Base-by-base conservation (phyloP, 2,797 vertebrate genomes). In the Helicolenus hilgendorfi region DNA sequence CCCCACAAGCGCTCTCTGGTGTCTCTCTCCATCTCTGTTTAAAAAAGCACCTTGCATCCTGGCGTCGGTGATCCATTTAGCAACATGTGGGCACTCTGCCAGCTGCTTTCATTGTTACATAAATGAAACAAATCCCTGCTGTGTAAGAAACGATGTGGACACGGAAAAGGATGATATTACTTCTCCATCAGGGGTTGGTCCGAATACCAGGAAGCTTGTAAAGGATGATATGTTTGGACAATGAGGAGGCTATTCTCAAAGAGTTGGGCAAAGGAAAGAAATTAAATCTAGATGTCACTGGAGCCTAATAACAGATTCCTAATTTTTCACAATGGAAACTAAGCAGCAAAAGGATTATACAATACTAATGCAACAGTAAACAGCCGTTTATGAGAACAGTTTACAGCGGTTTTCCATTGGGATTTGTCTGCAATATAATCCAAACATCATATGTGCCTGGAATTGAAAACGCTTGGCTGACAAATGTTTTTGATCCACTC, bases 41-140 rank as follows among this genome's bases (percentile, higher is more conserved):
- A 79, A 93, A 92, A 59, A 89, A 92, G 83, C 91, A 94, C 94
- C 93, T 94, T 95, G 85, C 90, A 94, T 93, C 79, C 90, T 94
- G 85, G 91, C 79, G 33, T 82, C 38, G 29, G 77, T 84, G 80
- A 94, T 96, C 86, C 89, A 95, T 95, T 96, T 92, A 95, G 91
- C 89, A 87, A 91, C 91, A 88, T 77, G 83, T 78, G 86, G 95
- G 92, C 90, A 79, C 77, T 81, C 33, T 83, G 94, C 94, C 95
- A 96, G 85, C 73, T 89, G 87, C 86, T 89, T 91, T 92, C 92
- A 92, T 96, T 94, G 92, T 94, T 92, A 94, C 94, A 94, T 94
- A 94, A 96, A 96, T 94, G 88, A 96, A 96, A 95, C 93, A 95
- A 94, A 95, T 94, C 93, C 94, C 92, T 18, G 86, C 92, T 93